Evolutionary conservation across 2,888 invertebrate species (phyloP).

Genomic region (Tachystola acroxantha): DNA sequence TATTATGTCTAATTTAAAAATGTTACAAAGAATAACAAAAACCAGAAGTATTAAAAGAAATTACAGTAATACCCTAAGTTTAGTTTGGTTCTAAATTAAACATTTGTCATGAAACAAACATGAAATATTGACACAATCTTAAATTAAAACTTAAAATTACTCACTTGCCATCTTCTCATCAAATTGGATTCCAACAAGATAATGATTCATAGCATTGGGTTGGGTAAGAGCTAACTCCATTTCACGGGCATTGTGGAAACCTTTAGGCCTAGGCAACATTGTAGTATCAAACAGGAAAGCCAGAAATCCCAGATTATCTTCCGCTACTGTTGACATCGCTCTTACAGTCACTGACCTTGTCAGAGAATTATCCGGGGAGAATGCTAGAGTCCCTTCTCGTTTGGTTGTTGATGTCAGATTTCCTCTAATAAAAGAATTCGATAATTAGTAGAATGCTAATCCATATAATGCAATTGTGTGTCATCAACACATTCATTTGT

Average conservation of each 20-base stretch:
- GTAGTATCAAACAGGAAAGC: slow-evolving; percentile 51
- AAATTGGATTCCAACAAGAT: slow-evolving; percentile 66
- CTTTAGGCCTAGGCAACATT: slow-evolving; percentile 59
- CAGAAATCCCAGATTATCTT: slow-evolving; percentile 57
- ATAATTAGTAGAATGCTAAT: no score
- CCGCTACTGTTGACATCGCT: slow-evolving; percentile 58
- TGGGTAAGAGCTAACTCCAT: slow-evolving; percentile 55
- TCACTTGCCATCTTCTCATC: slow-evolving; percentile 65
- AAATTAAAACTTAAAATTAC: slow-evolving; percentile 23
- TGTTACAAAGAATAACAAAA: no score
- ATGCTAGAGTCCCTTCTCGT: slow-evolving; percentile 59
- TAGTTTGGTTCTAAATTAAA: no score
- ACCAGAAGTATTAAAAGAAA: no score
- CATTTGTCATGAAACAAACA: no score
- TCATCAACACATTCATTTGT: no score
- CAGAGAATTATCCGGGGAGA: slow-evolving; percentile 62
- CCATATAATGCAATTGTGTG: no score
- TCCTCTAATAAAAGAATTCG: no score
- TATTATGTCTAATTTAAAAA: no score
- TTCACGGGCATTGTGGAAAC: slow-evolving; percentile 51
- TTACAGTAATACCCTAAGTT: no score
- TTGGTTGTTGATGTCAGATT: slow-evolving; percentile 47
- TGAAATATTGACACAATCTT: no score
- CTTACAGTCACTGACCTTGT: slow-evolving; percentile 54
- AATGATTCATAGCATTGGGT: slow-evolving; percentile 61